phyloP scores from a whole-genome alignment of 2,888 invertebrate genomes.

The Stratiomys singularior region DNA sequence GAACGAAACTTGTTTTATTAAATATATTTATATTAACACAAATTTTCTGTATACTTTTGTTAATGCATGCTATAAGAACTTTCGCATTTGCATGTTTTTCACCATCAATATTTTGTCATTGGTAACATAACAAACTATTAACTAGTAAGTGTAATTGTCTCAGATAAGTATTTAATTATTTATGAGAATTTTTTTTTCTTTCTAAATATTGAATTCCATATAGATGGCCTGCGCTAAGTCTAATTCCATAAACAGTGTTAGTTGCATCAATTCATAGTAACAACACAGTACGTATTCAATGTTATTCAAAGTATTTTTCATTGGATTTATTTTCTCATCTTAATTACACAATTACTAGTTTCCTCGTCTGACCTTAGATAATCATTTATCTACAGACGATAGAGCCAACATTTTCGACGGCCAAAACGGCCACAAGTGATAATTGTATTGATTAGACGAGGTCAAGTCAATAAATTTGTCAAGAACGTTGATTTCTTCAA shows the following conservation, averaged over 20 bases:
- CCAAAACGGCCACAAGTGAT: constrained; percentile 2
- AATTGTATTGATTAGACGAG: constrained; percentile 15
- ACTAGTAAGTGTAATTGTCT: too few relatives aligned
- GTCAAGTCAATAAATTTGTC: constrained; percentile 44
- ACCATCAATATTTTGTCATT: too few relatives aligned
- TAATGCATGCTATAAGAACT: too few relatives aligned
- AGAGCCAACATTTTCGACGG: not conserved
- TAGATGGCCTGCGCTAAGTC: not conserved
- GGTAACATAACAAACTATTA: too few relatives aligned
- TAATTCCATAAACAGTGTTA: constrained; percentile 7
- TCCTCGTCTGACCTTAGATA: constrained; percentile 34
- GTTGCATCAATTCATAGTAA: constrained; percentile 16
- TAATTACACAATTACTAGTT: constrained; percentile 42
- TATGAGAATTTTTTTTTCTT: too few relatives aligned
- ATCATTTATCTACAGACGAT: not conserved
- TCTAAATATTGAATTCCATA: too few relatives aligned
- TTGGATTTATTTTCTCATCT: constrained; percentile 28
- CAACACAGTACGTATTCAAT: constrained; percentile 31
- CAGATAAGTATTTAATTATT: too few relatives aligned
- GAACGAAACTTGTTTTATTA: too few relatives aligned
- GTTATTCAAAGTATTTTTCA: constrained; percentile 23
- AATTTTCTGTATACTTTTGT: too few relatives aligned
- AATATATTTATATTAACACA: too few relatives aligned
- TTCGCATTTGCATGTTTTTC: too few relatives aligned
- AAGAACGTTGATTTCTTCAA: constrained; percentile 23